Evolutionary conservation across 2,113 vertebrate species (phyloP).

Genomic region (Etia nguti): DNA sequence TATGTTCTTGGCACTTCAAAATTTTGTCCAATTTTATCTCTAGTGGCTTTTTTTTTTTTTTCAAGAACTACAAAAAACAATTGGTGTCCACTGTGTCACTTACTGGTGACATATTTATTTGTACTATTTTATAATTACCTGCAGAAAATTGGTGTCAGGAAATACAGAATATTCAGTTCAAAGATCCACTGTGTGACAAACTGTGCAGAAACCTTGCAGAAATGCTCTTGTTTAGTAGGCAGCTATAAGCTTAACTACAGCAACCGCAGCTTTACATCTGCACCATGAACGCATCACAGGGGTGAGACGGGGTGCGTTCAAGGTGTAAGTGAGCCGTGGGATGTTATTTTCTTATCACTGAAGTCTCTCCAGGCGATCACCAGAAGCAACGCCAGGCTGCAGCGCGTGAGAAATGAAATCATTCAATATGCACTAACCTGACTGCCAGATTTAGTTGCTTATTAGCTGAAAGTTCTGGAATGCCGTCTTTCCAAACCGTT

Average conservation of each 20-base stretch:
- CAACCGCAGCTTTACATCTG: fast-evolving
- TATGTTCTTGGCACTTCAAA: conserved; percentile 15
- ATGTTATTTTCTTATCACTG: not conserved
- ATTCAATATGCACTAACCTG: not conserved
- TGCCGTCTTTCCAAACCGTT: not conserved
- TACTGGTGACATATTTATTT: not conserved
- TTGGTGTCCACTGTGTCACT: not conserved
- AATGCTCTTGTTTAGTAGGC: not conserved
- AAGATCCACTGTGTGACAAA: not conserved
- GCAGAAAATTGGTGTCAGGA: not conserved
- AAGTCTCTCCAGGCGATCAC: not conserved
- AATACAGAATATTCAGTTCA: not conserved
- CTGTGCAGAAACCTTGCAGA: not conserved
- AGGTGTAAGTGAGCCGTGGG: not conserved
- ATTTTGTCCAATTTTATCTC: not conserved
- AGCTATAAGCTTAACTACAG: not conserved
- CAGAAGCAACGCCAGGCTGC: fast-evolving
- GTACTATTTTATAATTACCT: not conserved
- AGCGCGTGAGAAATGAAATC: not conserved
- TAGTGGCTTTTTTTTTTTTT: not conserved
- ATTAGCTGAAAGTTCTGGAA: not conserved
- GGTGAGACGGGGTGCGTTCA: not conserved
- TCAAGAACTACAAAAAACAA: not conserved
- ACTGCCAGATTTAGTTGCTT: not conserved
- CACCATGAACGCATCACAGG: not conserved